phyloP scores from a whole-genome alignment of 2,113 vertebrate genomes.

The Burhinus oedicnemus region DNA sequence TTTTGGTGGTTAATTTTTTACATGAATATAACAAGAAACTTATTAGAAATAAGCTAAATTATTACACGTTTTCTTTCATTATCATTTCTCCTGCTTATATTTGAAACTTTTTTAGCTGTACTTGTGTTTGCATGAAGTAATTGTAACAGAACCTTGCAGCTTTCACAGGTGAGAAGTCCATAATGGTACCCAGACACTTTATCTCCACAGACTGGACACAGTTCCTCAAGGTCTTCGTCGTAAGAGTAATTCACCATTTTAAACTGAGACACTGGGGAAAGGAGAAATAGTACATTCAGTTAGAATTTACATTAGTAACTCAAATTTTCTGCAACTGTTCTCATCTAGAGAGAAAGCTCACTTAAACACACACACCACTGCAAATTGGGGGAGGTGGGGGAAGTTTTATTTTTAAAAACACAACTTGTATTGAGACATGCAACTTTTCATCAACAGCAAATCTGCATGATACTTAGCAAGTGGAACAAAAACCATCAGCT shows the following conservation, averaged over 20 bases:
- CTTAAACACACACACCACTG: not conserved
- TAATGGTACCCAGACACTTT: conserved; percentile 99
- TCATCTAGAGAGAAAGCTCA: not conserved
- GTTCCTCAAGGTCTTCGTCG: conserved; percentile 96
- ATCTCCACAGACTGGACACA: conserved; percentile 98
- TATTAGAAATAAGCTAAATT: not conserved
- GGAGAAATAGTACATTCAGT: conserved; percentile 39
- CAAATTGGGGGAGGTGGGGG: not conserved
- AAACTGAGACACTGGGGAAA: conserved; percentile 87
- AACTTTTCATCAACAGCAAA: not conserved
- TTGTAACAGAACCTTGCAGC: conserved; percentile 91
- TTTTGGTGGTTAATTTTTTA: not conserved
- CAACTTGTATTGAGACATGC: not conserved
- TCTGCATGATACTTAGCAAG: not conserved
- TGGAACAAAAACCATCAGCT: not conserved
- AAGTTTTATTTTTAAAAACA: not conserved
- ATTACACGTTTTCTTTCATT: not conserved
- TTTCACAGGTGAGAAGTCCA: conserved; percentile 97
- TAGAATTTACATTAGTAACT: not conserved
- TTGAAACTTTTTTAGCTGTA: not conserved
- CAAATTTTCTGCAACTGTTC: not conserved
- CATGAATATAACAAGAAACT: not conserved
- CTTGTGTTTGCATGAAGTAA: conserved; percentile 12
- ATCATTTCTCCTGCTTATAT: not conserved
- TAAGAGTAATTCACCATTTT: conserved; percentile 99